Conservation (phyloP, 37 sponge, comb jelly and placozoan species). For the Dysidea cf. avara region DNA sequence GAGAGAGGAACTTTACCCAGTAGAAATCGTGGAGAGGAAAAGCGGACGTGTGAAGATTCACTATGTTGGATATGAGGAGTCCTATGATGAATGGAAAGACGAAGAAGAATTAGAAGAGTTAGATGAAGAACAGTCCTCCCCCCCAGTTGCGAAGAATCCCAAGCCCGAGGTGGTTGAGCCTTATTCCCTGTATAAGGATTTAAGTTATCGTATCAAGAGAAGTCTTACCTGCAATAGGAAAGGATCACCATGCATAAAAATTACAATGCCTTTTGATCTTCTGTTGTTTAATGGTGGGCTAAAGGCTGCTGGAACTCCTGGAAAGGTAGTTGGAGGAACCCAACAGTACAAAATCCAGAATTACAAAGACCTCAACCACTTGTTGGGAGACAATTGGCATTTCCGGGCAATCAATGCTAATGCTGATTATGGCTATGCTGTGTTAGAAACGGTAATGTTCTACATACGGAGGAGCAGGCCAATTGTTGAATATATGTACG, state of each 20-base stretch:
- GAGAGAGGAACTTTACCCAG: neutral
- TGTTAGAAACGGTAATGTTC: constrained; percentile 10
- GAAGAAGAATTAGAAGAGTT: too few relatives aligned
- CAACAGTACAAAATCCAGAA: neutral
- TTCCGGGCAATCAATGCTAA: constrained; percentile 10
- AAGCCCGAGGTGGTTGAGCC: too few relatives aligned
- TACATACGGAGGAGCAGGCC: neutral
- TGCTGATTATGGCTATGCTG: constrained; percentile 24
- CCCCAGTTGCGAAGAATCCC: too few relatives aligned
- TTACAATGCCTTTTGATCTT: constrained; percentile 15
- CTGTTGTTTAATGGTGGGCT: constrained; percentile 13
- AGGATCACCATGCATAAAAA: neutral
- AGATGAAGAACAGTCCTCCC: too few relatives aligned
- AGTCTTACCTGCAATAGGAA: neutral
- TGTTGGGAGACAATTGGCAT: constrained; percentile 22
- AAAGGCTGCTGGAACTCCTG: neutral
- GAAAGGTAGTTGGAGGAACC: neutral
- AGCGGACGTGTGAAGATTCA: neutral
- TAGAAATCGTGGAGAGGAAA: neutral
- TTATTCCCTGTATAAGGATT: constrained; percentile 4
- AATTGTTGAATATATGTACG: neutral
- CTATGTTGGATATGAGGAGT: constrained; percentile 1
- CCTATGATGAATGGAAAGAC: constrained; percentile 3
- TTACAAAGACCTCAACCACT: neutral
- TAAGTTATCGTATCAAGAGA: neutral